Evolutionary conservation across 1,140 invertebrate genomes (phyloP).

Genomic region (Homarus americanus): DNA sequence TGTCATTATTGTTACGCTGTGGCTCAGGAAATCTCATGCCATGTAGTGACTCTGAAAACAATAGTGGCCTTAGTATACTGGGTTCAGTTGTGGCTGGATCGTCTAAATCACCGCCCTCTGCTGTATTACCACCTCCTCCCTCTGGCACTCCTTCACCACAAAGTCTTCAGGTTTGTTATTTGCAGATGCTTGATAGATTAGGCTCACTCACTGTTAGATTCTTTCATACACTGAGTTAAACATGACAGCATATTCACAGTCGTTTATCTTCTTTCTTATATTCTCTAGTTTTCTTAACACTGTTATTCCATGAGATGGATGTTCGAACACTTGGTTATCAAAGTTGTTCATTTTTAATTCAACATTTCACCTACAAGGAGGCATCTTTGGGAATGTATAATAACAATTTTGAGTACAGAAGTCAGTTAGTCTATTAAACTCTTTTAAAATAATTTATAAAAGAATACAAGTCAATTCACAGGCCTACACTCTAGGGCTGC

Average conservation of each 20-base stretch:
- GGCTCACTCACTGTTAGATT: not conserved
- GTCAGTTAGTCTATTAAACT: too few species aligned
- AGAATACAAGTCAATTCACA: too few species aligned
- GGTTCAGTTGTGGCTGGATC: slow-evolving; percentile 56
- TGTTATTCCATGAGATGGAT: too few species aligned
- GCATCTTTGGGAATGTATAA: too few species aligned
- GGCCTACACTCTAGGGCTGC: too few species aligned
- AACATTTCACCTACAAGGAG: too few species aligned
- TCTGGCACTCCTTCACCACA: slow-evolving; percentile 32
- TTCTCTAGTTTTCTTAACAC: not conserved
- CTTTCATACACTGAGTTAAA: not conserved
- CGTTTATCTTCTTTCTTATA: not conserved
- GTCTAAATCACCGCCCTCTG: slow-evolving; percentile 58
- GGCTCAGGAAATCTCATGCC: slow-evolving; percentile 64
- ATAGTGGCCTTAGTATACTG: slow-evolving; percentile 42
- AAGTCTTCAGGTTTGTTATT: slow-evolving; percentile 34
- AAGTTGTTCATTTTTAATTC: too few species aligned
- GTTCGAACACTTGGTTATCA: too few species aligned
- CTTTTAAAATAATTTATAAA: too few species aligned
- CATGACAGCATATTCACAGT: not conserved
- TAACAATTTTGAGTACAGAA: too few species aligned
- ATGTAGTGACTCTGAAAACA: slow-evolving; percentile 40
- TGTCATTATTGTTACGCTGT: slow-evolving; percentile 56
- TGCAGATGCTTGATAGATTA: not conserved
- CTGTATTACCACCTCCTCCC: slow-evolving; percentile 59